A percentile compares a stretch with the other conserved stretches of the same genome.
Evolutionary conservation across 2,888 invertebrate genomes (phyloP).

Genomic region (Erynnis tages): DNA sequence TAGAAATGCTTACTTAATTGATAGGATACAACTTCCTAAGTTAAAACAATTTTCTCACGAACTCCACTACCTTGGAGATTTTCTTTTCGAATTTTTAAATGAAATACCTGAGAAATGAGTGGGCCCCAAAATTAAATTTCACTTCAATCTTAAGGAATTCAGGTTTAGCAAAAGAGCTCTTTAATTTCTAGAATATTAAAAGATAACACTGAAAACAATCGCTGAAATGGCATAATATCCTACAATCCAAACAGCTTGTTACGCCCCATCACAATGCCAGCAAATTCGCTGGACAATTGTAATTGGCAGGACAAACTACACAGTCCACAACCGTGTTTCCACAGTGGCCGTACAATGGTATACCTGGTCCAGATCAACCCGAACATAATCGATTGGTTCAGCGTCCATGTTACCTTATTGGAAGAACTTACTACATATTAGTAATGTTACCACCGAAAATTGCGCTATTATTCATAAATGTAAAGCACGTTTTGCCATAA

Average conservation of each 20-base stretch:
- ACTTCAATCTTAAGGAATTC: not conserved
- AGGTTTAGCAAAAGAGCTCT: too few species aligned
- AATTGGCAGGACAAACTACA: slow-evolving; percentile 20
- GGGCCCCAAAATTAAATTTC: not conserved
- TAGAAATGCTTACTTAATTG: slow-evolving; percentile 65
- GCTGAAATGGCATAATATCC: not conserved
- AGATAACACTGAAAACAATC: not conserved
- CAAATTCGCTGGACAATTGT: slow-evolving; percentile 14
- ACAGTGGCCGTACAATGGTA: slow-evolving; percentile 7
- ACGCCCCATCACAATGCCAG: slow-evolving; percentile 4
- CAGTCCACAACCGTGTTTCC: slow-evolving; percentile 11
- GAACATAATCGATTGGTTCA: too few species aligned
- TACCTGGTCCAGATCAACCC: slow-evolving; percentile 2
- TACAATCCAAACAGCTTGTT: slow-evolving; percentile 8
- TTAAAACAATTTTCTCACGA: slow-evolving; percentile 53
- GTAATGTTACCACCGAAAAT: too few species aligned
- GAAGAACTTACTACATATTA: too few species aligned
- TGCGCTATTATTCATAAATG: too few species aligned
- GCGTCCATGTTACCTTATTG: too few species aligned
- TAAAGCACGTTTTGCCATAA: too few species aligned
- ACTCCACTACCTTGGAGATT: slow-evolving; percentile 35
- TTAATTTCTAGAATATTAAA: too few species aligned
- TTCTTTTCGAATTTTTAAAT: slow-evolving; percentile 11
- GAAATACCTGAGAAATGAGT: slow-evolving; percentile 11
- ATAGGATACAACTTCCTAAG: slow-evolving; percentile 37